A percentile compares a stretch with the other conserved stretches of the same genome.
These are phyloP conservation scores for Catharus ustulatus DNA, from an alignment of 2,797 vertebrate species.

Conservation along the genomic window DNA sequence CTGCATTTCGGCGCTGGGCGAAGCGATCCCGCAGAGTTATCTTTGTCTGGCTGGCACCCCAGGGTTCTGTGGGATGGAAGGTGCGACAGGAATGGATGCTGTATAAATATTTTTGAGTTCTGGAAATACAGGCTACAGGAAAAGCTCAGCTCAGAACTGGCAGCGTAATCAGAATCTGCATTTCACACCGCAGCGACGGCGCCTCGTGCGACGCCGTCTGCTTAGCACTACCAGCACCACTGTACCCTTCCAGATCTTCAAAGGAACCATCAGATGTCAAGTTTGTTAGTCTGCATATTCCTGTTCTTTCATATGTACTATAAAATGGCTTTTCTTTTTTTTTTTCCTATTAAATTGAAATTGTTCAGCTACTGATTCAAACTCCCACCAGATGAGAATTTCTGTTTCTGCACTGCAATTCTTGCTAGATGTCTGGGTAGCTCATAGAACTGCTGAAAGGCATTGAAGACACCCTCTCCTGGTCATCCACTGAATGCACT, in stretches of 20 bases:
- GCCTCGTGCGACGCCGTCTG: not conserved
- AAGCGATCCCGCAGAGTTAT: not conserved
- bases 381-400: not conserved
- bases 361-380: not conserved
- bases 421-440: not conserved
- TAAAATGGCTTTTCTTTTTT: not conserved
- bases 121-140: not conserved
- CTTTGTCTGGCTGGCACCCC: not conserved
- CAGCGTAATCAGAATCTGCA: not conserved
- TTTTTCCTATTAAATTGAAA: not conserved
- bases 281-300: not conserved
- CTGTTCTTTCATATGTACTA: not conserved
- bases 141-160: constrained; percentile 6
- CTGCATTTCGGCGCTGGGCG: not conserved
- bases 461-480: constrained; percentile 39
- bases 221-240: not conserved
- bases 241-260: not conserved
- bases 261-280: not conserved
- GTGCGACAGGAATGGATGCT: not conserved
- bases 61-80: not conserved
- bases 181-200: not conserved
- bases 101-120: constrained; percentile 28
- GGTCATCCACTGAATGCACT: constrained; percentile 16
- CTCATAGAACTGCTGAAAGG: constrained; percentile 13
- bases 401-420: not conserved